phyloP scores from a whole-genome alignment of 1,140 invertebrate species.

The Dendroctonus valens region DNA sequence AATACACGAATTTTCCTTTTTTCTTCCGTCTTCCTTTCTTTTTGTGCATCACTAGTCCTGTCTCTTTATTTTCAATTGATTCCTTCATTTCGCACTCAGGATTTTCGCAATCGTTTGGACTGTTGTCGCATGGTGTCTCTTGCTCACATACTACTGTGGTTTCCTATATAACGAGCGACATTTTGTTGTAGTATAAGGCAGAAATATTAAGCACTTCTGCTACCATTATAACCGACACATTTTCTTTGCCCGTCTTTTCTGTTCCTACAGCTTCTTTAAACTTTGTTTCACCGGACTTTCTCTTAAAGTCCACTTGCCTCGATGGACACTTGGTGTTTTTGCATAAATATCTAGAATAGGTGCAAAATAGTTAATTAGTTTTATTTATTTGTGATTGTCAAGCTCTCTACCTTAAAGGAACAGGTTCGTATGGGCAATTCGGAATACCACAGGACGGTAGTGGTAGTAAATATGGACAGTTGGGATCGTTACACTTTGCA shows the following conservation, averaged over 20 bases:
- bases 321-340: slow-evolving; percentile 22
- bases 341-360: slow-evolving; percentile 7
- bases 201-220: too few relatives aligned
- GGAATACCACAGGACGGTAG: slow-evolving; percentile 33
- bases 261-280: background rate
- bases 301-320: slow-evolving; percentile 14
- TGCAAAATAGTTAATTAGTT: background rate
- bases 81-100: slow-evolving; percentile 18
- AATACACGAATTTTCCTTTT: slow-evolving; percentile 41
- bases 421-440: slow-evolving; percentile 33
- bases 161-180: background rate
- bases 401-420: slow-evolving; percentile 8
- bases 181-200: too few relatives aligned
- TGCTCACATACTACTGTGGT: slow-evolving; percentile 13
- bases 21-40: slow-evolving; percentile 34
- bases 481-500: slow-evolving; percentile 21
- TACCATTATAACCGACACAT: too few relatives aligned
- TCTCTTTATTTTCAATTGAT: slow-evolving; percentile 3
- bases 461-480: slow-evolving; percentile 24
- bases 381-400: background rate
- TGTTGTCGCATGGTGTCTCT: background rate
- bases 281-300: background rate
- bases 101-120: slow-evolving; percentile 11
- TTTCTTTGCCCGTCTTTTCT: background rate
- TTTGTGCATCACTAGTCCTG: slow-evolving; percentile 16